These are phyloP conservation scores for Argentina silus DNA, from an alignment of 2,797 vertebrate species.

Conservation along the genomic window DNA sequence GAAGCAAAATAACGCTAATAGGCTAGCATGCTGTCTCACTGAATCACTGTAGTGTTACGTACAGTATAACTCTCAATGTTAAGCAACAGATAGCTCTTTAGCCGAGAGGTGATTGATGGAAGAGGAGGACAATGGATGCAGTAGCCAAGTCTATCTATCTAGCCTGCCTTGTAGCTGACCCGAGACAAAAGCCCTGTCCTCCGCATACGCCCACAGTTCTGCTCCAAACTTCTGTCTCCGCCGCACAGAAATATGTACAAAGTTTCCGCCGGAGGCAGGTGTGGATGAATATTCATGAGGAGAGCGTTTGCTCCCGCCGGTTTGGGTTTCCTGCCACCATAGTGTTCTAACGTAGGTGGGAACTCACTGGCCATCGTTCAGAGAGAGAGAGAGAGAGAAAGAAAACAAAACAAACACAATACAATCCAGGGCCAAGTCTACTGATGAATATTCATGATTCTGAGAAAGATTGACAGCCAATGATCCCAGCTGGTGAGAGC, in stretches of 20 bases:
- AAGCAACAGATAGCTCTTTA: no score
- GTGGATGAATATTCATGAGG: conserved; percentile 81
- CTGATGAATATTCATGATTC: conserved; percentile 67
- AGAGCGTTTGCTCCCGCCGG: conserved; percentile 29
- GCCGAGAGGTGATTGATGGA: no score
- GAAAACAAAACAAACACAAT: conserved; percentile 62
- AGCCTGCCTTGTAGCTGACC: neutral
- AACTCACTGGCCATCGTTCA: conserved; percentile 65
- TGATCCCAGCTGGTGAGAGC: conserved; percentile 28
- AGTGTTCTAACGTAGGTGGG: conserved; percentile 66
- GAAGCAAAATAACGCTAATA: no score
- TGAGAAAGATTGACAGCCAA: conserved; percentile 37
- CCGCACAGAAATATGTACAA: conserved; percentile 61
- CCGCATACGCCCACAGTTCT: conserved; percentile 36
- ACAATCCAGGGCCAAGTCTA: conserved; percentile 29
- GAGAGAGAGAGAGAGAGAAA: conserved; percentile 45
- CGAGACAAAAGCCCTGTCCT: conserved; percentile 2
- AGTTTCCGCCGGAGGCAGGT: conserved; percentile 73
- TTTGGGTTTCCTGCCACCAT: conserved; percentile 61
- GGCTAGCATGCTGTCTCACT: no score
- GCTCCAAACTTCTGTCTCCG: conserved; percentile 66
- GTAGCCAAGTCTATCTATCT: no score
- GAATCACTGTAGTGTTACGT: no score
- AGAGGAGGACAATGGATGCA: no score
- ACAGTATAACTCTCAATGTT: no score